These are phyloP conservation scores for Dasypus novemcinctus DNA, from an alignment of 2,113 vertebrate species.

Conservation along the genomic window DNA sequence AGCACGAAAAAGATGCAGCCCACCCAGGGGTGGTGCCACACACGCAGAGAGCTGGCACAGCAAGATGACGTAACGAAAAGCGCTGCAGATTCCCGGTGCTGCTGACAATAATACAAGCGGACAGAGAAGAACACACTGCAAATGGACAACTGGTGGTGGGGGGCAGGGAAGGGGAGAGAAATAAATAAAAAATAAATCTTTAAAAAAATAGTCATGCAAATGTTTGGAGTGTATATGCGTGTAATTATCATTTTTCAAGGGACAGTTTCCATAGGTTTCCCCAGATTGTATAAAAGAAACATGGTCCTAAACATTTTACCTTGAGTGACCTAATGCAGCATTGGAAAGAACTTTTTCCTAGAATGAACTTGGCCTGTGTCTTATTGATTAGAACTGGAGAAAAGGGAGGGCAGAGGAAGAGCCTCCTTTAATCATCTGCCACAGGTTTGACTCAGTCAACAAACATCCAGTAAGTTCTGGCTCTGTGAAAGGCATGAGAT, in stretches of 20 bases:
- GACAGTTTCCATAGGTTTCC: neutral
- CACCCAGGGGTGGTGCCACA: too few species aligned
- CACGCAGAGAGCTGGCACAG: too few species aligned
- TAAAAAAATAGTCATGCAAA: too few species aligned
- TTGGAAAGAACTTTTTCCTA: neutral
- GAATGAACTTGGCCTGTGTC: neutral
- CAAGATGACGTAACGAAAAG: too few species aligned
- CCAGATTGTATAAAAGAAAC: neutral
- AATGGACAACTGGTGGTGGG: too few species aligned
- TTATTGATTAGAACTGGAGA: neutral
- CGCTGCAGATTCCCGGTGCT: too few species aligned
- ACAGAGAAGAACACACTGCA: too few species aligned
- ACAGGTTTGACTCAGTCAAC: conserved; percentile 12
- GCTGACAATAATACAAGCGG: too few species aligned
- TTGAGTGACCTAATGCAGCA: neutral
- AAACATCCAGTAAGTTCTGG: neutral
- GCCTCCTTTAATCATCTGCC: neutral
- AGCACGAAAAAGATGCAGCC: too few species aligned
- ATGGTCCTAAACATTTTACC: neutral
- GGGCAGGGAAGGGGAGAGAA: too few species aligned
- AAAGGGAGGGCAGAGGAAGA: neutral
- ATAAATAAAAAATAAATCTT: too few species aligned
- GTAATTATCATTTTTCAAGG: neutral
- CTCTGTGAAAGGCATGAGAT: neutral
- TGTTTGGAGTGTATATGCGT: accelerated